phyloP scores from a whole-genome alignment of 2,797 vertebrate genomes.

The Danio kyathit region DNA sequence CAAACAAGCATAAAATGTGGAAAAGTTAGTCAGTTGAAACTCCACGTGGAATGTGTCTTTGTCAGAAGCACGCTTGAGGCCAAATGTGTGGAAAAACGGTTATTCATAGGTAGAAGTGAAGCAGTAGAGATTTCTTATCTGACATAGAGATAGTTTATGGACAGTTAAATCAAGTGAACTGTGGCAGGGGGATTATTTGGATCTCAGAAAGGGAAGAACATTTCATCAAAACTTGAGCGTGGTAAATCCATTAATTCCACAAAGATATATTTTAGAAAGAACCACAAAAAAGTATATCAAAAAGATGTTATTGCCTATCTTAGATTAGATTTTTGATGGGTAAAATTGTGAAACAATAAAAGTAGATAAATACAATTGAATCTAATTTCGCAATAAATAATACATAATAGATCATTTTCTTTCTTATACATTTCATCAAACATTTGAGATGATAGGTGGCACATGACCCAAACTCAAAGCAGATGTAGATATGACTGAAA shows the following conservation, averaged over 20 bases:
- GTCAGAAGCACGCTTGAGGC: constrained; percentile 48
- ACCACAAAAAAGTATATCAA: constrained; percentile 12
- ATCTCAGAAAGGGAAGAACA: constrained; percentile 50
- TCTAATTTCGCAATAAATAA: not conserved
- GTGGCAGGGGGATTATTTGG: constrained; percentile 41
- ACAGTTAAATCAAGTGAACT: constrained; percentile 55
- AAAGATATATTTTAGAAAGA: constrained; percentile 26
- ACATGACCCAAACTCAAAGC: no score
- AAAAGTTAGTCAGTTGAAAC: constrained; percentile 47
- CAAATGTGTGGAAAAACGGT: constrained; percentile 38
- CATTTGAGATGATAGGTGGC: no score
- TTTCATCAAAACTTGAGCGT: constrained; percentile 5
- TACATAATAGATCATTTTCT: no score
- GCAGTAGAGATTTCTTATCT: constrained; percentile 19
- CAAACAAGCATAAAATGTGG: not conserved
- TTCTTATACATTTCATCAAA: no score
- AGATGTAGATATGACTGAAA: no score
- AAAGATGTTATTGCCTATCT: not conserved
- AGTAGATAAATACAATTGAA: constrained; percentile 28
- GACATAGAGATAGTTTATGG: constrained; percentile 23
- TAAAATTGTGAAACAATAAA: not conserved
- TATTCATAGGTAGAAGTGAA: constrained; percentile 45
- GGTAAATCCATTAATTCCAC: constrained; percentile 33
- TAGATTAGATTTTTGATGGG: constrained; percentile 14
- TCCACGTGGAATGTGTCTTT: constrained; percentile 6